These are phyloP conservation scores for Schizothorax lantsangensis DNA, from an alignment of 2,797 vertebrate species.

Conservation along the genomic window DNA sequence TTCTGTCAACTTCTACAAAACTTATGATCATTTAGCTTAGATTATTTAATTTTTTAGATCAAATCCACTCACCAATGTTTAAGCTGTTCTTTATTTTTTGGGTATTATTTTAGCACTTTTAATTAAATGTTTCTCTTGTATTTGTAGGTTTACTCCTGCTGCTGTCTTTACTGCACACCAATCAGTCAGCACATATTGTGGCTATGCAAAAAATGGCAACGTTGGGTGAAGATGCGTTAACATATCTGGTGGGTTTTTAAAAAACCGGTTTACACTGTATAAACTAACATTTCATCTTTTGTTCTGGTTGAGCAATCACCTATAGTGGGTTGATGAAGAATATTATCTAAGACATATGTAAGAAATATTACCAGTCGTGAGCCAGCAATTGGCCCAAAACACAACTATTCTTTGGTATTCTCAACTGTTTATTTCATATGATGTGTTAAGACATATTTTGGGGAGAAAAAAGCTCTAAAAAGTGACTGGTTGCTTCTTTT, in stretches of 20 bases:
- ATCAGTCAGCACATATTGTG: background rate
- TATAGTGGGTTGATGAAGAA: background rate
- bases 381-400: background rate
- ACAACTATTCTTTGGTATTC: background rate
- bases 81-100: too few relatives aligned
- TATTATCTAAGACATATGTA: background rate
- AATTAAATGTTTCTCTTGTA: background rate
- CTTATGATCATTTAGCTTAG: background rate
- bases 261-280: background rate
- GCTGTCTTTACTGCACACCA: slow-evolving; percentile 18
- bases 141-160: slow-evolving; percentile 42
- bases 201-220: accelerated
- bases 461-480: background rate
- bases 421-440: background rate
- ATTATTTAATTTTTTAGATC: background rate
- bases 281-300: background rate
- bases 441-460: background rate
- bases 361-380: background rate
- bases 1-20: background rate
- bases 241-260: slow-evolving; percentile 11
- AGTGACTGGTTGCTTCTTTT: background rate
- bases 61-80: background rate
- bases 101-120: background rate
- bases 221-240: background rate
- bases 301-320: background rate